Base-by-base conservation (phyloP, 2,888 invertebrate genomes). In the Coelinius sp. region DNA sequence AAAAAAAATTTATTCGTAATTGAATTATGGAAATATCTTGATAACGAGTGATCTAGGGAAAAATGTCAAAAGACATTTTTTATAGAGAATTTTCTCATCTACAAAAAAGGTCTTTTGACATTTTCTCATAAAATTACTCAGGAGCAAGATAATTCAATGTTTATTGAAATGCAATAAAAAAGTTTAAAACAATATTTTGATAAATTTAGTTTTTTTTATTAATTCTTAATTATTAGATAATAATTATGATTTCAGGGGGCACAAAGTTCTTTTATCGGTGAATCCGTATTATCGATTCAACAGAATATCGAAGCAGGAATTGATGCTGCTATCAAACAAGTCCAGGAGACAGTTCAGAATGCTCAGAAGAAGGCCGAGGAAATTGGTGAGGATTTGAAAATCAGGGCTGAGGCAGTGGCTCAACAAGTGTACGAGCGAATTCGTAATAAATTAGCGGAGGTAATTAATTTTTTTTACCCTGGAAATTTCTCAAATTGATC, bases 231-330 rank as follows among this genome's bases (percentile, higher is more conserved):
- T 1, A 44, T n/a, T 44, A 1, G n/a, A 44, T n/a, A 53, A 44
- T 17, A n/a, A 17, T 44, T 44, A 44, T 44, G 14, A 44, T 49
- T 49, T 20, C 20, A 75, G 71, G 66, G 44, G 10, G 65, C 69
- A 12, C 63, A 68, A 7, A 62, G 56, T 10, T 44, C 49, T 2
- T 62, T 35, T 7, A 41, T 20, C 27, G 56, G 67, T 12, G 62
- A 66, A 17, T 31, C 64, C 6, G 24, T 76, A 6, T 7, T 59
- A 0, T 10, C 25, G 1, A 66, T 75, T 2, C 71, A 75, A 44
- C 49, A 76, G 14, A 73, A 68, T 44, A 44, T 79, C 7, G 68
- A 75, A 0, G 46, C 24, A 1, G n/a, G 76, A 1, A 68, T 79
- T 3, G 24, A 76, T n/a, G 68, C 66, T 10, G 75, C 74, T 7